A percentile compares a stretch with the other conserved stretches of the same genome.
phyloP scores from a whole-genome alignment of 1,140 invertebrate species.

The Meloidogyne exigua region DNA sequence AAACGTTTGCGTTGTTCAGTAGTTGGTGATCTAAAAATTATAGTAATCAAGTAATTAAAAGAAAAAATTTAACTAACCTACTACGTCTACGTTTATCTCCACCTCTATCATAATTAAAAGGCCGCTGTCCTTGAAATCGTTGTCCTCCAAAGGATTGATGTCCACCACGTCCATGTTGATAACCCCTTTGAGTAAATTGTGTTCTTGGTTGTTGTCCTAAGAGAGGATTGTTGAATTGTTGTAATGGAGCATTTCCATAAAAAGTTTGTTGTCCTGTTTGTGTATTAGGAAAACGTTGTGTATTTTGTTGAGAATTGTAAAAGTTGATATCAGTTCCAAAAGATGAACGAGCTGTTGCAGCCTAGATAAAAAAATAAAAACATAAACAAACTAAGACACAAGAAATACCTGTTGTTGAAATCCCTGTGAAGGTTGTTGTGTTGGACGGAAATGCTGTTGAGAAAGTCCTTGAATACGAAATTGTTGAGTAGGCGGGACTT shows the following conservation, averaged over 20 bases:
- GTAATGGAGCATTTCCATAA: background rate
- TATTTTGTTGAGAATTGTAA: background rate
- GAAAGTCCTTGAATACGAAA: background rate
- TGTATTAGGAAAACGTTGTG: background rate
- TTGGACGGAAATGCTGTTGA: background rate
- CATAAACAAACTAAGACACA: background rate
- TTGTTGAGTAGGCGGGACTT: background rate
- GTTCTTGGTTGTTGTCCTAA: background rate
- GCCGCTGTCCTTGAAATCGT: background rate
- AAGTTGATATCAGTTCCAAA: background rate
- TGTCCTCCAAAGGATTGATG: conserved; percentile 14
- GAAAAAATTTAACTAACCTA: background rate
- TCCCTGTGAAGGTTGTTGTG: background rate
- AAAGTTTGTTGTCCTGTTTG: conserved; percentile 2
- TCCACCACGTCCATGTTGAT: background rate
- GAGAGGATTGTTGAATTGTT: too few relatives aligned
- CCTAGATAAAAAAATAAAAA: background rate
- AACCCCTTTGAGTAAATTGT: background rate
- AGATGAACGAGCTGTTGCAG: background rate
- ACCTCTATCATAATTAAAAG: background rate
- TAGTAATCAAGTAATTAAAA: background rate
- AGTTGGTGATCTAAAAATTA: conserved; percentile 7
- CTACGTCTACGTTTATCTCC: conserved; percentile 18
- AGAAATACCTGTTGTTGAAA: too few relatives aligned
- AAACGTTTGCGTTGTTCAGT: conserved; percentile 20